These are phyloP conservation scores for Mormyrus hasselquistii DNA, from an alignment of 2,797 vertebrate species.

Conservation along the genomic window DNA sequence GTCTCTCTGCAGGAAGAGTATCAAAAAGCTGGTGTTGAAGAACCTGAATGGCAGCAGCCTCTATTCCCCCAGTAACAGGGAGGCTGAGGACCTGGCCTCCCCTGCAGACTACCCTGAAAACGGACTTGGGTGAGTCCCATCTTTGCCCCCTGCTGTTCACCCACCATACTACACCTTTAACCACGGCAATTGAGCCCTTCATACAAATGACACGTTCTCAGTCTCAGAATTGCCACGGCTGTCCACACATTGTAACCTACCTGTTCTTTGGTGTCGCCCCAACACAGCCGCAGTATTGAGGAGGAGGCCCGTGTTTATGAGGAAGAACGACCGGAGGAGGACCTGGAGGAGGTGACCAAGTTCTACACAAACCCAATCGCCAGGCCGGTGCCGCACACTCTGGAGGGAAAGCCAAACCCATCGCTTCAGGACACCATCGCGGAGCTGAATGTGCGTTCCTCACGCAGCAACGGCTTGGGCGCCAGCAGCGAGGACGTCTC, in stretches of 20 bases:
- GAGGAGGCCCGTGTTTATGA: slow-evolving; percentile 62
- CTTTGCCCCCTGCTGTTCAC: neutral
- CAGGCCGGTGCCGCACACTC: slow-evolving; percentile 74
- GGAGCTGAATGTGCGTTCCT: slow-evolving; percentile 75
- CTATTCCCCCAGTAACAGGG: slow-evolving; percentile 69
- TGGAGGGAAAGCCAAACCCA: slow-evolving; percentile 49
- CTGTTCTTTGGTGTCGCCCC: slow-evolving; percentile 1
- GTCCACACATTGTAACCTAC: neutral
- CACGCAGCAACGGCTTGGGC: slow-evolving; percentile 69
- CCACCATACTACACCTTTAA: neutral
- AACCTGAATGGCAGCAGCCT: slow-evolving; percentile 78
- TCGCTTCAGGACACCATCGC: slow-evolving; percentile 77
- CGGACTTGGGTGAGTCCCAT: slow-evolving; percentile 63
- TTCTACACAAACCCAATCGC: slow-evolving; percentile 83
- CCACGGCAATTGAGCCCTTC: neutral
- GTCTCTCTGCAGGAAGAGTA: slow-evolving; percentile 73
- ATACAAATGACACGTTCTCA: neutral
- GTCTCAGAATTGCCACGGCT: neutral
- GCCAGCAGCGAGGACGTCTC: slow-evolving; percentile 83
- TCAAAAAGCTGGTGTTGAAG: slow-evolving; percentile 93
- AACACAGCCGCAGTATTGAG: slow-evolving; percentile 52
- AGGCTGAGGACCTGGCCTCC: slow-evolving; percentile 74
- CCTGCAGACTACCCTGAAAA: slow-evolving; percentile 80
- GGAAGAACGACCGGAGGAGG: slow-evolving; percentile 60
- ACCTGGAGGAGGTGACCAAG: slow-evolving; percentile 73